Base-by-base conservation (phyloP, 2,888 invertebrate species). In the Autographa pulchrina region DNA sequence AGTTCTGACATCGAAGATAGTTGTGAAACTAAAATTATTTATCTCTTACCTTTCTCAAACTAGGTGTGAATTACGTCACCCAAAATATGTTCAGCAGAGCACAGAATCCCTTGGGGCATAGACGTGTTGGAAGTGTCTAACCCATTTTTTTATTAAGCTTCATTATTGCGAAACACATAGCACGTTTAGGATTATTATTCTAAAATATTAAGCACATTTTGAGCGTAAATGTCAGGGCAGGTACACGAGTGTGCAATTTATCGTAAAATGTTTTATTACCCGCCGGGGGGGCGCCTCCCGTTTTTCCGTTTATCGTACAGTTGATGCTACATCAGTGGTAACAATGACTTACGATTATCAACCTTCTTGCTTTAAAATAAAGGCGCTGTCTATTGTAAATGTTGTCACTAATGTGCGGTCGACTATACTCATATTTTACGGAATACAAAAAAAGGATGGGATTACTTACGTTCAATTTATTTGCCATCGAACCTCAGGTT, bases 201-300 rank as follows among this genome's bases (percentile, higher is more conserved):
- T 16, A 35, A 65, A 68, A 70, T 66, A 74, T 68, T 38, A 66
- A 72, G 31, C 52, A 62, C 16, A 68, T 65, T 63, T 41, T 43
- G 58, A 56, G 25, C 14, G 38, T 65, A 73, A 67, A 79, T 71
- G 38, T 66, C 31, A 70, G 38, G 43, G 13, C 65, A 74, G 69
- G 65, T 78, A 72, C 60, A 68, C 67, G 73, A 66, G 61, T 61
- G 68, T 72, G 74, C 72, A 78, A 83, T 78, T 83, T 84, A 77
- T 83, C 60, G 64, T 63, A 75, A 77, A 82, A 80, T 75, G 66
- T 75, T 81, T 79, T 81, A 85, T 83, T 67, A 62, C 74, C 56
- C 73, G 72, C 68, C 16, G 16, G 65, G 63, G 78, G 68, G 18
- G 58, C 66, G 56, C 31, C 25, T 61, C 52, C 52, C 48, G 9